A percentile compares a stretch with the other conserved stretches of the same genome.
These are phyloP conservation scores for Uropsilus gracilis DNA, from an alignment of 2,113 vertebrate species.

Conservation along the genomic window DNA sequence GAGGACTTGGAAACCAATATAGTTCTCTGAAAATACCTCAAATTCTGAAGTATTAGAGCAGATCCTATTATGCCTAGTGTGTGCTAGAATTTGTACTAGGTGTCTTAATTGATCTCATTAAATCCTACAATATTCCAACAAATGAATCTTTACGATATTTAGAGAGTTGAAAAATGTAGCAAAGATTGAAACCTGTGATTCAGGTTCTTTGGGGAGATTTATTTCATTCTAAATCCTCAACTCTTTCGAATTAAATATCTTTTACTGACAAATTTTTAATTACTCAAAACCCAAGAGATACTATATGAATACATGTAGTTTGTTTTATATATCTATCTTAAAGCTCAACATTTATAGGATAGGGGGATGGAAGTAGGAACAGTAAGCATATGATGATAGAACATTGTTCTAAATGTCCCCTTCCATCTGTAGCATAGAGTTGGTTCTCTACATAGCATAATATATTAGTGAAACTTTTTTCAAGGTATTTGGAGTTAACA, in stretches of 20 bases:
- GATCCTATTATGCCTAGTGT: not conserved
- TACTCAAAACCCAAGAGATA: not conserved
- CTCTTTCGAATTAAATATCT: not conserved
- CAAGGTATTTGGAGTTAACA: not conserved
- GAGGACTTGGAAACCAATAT: not conserved
- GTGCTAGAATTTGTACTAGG: not conserved
- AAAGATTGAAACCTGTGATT: not conserved
- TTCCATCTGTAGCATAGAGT: not conserved
- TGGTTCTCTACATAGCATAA: not conserved
- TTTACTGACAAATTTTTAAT: not conserved
- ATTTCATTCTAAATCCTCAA: not conserved
- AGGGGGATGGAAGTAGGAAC: not conserved
- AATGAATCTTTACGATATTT: not conserved
- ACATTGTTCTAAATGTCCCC: not conserved
- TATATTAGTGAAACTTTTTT: not conserved
- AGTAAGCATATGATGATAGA: not conserved
- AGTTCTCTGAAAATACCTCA: not conserved
- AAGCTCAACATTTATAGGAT: not conserved
- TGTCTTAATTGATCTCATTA: not conserved
- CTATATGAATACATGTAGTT: not conserved
- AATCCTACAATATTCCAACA: not conserved
- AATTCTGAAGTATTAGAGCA: not conserved
- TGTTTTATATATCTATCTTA: not conserved
- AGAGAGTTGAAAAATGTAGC: not conserved
- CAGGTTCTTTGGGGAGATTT: not conserved